phyloP scores from a whole-genome alignment of 2,113 vertebrate genomes.

The Scopus umbretta region DNA sequence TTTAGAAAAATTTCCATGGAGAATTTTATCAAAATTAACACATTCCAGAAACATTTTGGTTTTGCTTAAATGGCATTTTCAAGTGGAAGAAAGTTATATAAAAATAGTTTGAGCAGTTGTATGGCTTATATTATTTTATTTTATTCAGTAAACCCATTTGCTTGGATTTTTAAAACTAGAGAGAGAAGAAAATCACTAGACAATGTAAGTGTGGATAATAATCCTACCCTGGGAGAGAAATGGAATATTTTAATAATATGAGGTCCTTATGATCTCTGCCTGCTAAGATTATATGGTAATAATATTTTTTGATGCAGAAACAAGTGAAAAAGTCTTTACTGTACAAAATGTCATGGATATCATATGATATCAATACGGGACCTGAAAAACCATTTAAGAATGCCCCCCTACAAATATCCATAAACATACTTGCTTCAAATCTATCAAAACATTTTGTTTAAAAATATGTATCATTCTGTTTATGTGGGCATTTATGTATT shows the following conservation, averaged over 20 bases:
- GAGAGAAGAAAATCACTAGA: slow-evolving; percentile 1
- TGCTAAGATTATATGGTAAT: slow-evolving; percentile 26
- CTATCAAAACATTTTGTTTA: background rate
- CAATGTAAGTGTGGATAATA: slow-evolving; percentile 1
- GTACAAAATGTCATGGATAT: background rate
- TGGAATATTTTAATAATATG: slow-evolving; percentile 28
- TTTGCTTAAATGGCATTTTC: slow-evolving; percentile 1
- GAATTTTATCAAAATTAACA: slow-evolving; percentile 34
- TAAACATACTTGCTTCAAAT: background rate
- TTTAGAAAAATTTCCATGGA: slow-evolving; percentile 13
- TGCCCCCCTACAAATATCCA: accelerated
- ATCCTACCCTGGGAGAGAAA: slow-evolving; percentile 1
- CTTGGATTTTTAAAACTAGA: background rate
- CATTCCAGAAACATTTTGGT: background rate
- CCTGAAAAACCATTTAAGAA: background rate
- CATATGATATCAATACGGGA: background rate
- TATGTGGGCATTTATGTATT: background rate
- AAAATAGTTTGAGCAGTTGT: background rate
- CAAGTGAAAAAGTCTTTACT: background rate
- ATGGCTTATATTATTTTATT: background rate
- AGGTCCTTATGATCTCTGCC: slow-evolving; percentile 15
- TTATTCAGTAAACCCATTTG: background rate
- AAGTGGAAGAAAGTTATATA: background rate
- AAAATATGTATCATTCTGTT: background rate
- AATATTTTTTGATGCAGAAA: slow-evolving; percentile 20